Evolutionary conservation across 2,797 vertebrate genomes (phyloP), one percentile per base, ranked within the genome.

Genomic region (Micromesistius poutassou): DNA sequence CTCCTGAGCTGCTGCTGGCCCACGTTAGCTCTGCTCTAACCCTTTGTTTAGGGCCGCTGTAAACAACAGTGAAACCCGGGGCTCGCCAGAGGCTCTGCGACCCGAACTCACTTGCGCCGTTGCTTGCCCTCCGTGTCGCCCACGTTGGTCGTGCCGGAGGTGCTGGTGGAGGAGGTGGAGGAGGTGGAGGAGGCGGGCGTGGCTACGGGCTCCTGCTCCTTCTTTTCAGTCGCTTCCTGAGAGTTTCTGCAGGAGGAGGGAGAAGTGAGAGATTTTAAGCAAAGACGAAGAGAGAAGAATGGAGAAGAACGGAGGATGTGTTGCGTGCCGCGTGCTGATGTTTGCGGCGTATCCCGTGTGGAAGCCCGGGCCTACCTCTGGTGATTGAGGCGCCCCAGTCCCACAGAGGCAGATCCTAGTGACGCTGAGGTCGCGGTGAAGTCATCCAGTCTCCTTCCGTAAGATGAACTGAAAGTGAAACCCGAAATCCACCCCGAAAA

Each of bases 371-470:
- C 89, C 86, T 80, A 91, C 86, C 77, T 68, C 62, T 91, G 83
- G 78, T 82, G 93, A 79, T 93, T 94, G 78, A 94, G 90, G 76
- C 94, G 94, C 77, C 91, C 82, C 77, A 94, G 90, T 81, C 93
- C 92, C 68, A 90, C 81, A 33, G 88, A 87, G 87, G 83, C 86
- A 30, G 91, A 91, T 89, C 90, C 92, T 74, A 88, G 92, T 86
- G 84, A 91, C 46, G 90, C 85, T 72, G 94, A 94, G 92, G 92
- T 94, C 85, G 91, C 70, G 25, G 86, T 86, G 30, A 93, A 84
- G 84, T 94, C 93, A 84, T 95, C 94, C 85, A 94, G 92, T 91
- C 92, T 94, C 88, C 89, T 92, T 91, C 93, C 94, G 82, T 95
- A 95, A 82, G 94, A 95, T 77, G 94, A 94, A 90, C 94, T 95